Percentiles rank a stretch among this genome's conserved stretches.
phyloP scores from a whole-genome alignment of 2,113 vertebrate genomes.

The Sarotherodon lohbergeri region DNA sequence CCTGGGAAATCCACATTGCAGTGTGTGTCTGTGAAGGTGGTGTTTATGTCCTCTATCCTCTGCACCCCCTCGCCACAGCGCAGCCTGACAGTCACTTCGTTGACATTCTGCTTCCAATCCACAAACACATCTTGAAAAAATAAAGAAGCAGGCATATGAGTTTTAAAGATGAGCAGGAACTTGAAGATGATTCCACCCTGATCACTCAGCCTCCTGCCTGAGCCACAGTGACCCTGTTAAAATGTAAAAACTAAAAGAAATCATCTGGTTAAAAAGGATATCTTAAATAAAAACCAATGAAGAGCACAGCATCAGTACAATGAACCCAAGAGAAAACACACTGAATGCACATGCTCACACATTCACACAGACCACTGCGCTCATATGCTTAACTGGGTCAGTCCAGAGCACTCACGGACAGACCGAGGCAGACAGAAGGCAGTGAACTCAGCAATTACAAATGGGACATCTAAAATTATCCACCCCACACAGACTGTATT shows the following conservation, averaged over 20 bases:
- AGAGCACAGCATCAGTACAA: background rate
- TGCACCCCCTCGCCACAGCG: constrained; percentile 76
- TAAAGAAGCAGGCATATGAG: background rate
- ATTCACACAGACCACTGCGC: background rate
- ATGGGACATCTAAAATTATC: constrained; percentile 29
- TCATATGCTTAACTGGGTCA: constrained; percentile 25
- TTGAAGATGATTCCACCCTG: background rate
- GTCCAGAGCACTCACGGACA: background rate
- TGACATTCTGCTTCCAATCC: constrained; percentile 93
- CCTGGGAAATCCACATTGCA: constrained; percentile 87
- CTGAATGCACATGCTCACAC: background rate
- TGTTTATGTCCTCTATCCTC: constrained; percentile 78
- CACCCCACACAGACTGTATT: background rate
- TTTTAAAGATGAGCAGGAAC: background rate
- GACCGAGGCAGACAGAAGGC: background rate
- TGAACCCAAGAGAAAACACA: background rate
- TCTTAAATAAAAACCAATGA: background rate
- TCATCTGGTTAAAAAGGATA: background rate
- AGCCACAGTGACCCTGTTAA: background rate
- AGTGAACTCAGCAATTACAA: constrained; percentile 7
- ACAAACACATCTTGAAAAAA: constrained; percentile 80
- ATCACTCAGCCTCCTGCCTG: background rate
- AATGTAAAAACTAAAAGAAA: background rate
- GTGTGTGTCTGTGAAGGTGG: constrained; percentile 84
- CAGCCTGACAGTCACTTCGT: constrained; percentile 88